Percentiles rank a stretch among this genome's conserved stretches.
phyloP scores from a whole-genome alignment of 2,113 vertebrate genomes.

The Cichladusa arquata region DNA sequence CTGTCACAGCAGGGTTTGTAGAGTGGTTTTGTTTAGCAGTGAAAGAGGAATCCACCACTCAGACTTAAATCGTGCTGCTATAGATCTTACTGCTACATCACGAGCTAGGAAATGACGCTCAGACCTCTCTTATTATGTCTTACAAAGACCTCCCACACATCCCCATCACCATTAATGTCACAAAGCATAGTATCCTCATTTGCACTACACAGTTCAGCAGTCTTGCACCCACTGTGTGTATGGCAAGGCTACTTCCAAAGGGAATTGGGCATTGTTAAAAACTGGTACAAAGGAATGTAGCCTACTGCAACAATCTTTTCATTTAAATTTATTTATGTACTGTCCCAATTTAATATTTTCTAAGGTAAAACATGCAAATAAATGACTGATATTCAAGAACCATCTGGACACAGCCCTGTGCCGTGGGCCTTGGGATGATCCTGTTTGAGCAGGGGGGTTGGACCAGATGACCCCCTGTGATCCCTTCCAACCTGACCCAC shows the following conservation, averaged over 20 bases:
- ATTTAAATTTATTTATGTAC: background rate
- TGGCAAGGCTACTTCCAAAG: background rate
- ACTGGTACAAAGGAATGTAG: background rate
- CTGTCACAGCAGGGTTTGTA: background rate
- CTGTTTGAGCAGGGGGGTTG: background rate
- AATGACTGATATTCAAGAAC: background rate
- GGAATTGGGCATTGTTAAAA: background rate
- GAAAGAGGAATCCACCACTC: background rate
- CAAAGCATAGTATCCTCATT: background rate
- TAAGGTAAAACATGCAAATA: background rate
- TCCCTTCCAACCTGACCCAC: background rate
- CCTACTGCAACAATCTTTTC: background rate
- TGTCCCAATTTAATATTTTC: background rate
- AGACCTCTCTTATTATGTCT: background rate
- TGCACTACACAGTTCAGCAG: background rate
- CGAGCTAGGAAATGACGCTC: background rate
- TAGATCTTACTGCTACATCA: background rate
- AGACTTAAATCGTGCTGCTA: background rate
- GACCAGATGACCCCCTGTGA: background rate
- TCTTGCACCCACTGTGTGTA: background rate
- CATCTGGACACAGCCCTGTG: background rate
- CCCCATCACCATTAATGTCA: background rate
- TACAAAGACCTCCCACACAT: background rate
- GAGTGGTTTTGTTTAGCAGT: background rate
- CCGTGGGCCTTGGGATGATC: background rate